These are phyloP conservation scores for Psophia crepitans DNA, from an alignment of 2,113 vertebrate species.

Conservation along the genomic window DNA sequence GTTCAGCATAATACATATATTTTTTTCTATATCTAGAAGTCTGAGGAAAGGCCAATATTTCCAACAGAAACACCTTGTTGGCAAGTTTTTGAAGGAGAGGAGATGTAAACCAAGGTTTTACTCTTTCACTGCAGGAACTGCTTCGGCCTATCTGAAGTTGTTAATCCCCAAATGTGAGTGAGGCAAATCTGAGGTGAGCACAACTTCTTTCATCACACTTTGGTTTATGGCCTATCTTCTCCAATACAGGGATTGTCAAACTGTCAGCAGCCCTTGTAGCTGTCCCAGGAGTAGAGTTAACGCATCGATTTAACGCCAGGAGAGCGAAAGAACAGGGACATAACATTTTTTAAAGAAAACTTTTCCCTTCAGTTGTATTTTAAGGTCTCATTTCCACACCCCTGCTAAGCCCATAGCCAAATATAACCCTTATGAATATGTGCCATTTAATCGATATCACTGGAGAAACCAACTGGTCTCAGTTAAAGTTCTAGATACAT, in stretches of 20 bases:
- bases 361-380: background rate
- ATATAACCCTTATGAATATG: background rate
- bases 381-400: background rate
- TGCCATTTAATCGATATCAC: background rate
- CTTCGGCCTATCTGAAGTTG: background rate
- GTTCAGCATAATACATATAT: background rate
- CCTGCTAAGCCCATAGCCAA: background rate
- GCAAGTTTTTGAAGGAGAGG: background rate
- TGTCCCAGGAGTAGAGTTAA: background rate
- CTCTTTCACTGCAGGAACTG: background rate
- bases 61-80: background rate
- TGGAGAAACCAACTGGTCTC: background rate
- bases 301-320: background rate
- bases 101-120: background rate
- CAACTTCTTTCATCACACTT: background rate
- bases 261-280: too few species aligned
- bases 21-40: background rate
- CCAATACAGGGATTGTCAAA: background rate
- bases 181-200: background rate
- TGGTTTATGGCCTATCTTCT: background rate
- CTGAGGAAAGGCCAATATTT: background rate
- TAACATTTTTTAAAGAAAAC: fast-evolving
- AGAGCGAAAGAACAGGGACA: background rate
- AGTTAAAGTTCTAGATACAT: background rate
- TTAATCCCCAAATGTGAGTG: background rate